Evolutionary conservation across 2,113 vertebrate genomes (phyloP), one percentile per base, ranked within the genome.

Genomic region (Xenopus borealis): DNA sequence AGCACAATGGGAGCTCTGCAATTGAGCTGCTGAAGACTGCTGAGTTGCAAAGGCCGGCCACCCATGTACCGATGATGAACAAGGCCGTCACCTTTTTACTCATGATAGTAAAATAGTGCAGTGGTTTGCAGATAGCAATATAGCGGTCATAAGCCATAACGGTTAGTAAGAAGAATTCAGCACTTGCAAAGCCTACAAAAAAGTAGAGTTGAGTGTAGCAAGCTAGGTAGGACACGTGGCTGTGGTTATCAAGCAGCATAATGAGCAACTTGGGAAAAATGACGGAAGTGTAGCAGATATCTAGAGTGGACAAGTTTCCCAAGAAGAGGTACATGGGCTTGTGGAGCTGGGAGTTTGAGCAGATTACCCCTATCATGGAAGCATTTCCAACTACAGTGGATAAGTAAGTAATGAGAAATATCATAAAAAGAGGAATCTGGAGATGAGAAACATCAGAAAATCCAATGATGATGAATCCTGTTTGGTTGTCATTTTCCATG

Each of bases 1-100:
- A 27, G 27, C 80, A 83, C 59, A 83, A 80, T 10, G 79, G 13
- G 16, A 82, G 59, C 3, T 46, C 66, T 13, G 73, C 59, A 8
- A 12, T 20, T 18, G 20, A 53, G 11, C 27, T 3, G 5, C 45
- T 53, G 14, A 53, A 14, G 8, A 40, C 12, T 20, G 18, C 3
- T 1, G 50, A 53, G 19, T 64, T 50, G 3, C 3, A 11, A 14
- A 12, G 47, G 17, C 57, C 78, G 67, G 61, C 7, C 8, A 47
- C 23, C 74, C 69, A 80, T 12, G 46, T 57, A 33, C 52, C n/a
- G 1, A 14, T 18, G 9, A 50, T 2, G 46, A 80, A 17, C 11
- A 23, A 27, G n/a, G 18, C 4, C 11, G 67, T 77, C 17, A 40
- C 50, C 59, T 27, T 52, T 6, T 9, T 55, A 7, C 14, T 72